Conservation (phyloP, 2,113 vertebrate genomes). For the Ibidorhyncha struthersii region DNA sequence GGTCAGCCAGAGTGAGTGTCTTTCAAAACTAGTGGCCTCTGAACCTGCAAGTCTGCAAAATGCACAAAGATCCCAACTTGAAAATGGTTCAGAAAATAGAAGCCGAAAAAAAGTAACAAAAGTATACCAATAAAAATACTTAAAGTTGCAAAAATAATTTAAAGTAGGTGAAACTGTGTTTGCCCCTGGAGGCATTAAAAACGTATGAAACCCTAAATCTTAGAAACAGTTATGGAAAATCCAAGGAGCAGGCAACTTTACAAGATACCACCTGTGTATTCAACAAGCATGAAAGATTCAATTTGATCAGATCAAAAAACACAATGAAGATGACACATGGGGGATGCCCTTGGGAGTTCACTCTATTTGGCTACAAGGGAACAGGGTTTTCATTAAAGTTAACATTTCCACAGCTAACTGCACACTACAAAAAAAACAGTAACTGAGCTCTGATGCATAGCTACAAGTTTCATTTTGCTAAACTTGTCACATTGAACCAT, state of each 20-base stretch:
- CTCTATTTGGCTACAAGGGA: not conserved
- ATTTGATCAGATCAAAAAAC: slow-evolving; percentile 35
- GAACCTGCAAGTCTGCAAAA: not conserved
- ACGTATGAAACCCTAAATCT: slow-evolving; percentile 18
- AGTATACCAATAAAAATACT: not conserved
- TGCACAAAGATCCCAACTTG: not conserved
- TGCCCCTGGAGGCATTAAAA: not conserved
- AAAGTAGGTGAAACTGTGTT: not conserved
- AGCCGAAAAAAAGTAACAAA: not conserved
- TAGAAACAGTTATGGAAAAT: slow-evolving; percentile 11
- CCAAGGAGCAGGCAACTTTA: not conserved
- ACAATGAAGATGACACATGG: not conserved
- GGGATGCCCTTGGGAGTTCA: not conserved
- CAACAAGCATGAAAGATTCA: slow-evolving; percentile 39
- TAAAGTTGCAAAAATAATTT: not conserved
- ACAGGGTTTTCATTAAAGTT: not conserved
- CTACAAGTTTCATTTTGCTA: not conserved
- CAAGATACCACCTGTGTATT: slow-evolving; percentile 17
- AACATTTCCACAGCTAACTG: not conserved
- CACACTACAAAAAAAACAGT: not conserved
- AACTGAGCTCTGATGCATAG: not conserved
- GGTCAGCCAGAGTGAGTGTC: not conserved
- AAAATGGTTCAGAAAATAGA: not conserved
- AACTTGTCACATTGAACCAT: not conserved
- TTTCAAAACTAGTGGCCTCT: not conserved